Evolutionary conservation across 2,113 vertebrate genomes (phyloP).

Genomic region (Nesoenas mayeri): DNA sequence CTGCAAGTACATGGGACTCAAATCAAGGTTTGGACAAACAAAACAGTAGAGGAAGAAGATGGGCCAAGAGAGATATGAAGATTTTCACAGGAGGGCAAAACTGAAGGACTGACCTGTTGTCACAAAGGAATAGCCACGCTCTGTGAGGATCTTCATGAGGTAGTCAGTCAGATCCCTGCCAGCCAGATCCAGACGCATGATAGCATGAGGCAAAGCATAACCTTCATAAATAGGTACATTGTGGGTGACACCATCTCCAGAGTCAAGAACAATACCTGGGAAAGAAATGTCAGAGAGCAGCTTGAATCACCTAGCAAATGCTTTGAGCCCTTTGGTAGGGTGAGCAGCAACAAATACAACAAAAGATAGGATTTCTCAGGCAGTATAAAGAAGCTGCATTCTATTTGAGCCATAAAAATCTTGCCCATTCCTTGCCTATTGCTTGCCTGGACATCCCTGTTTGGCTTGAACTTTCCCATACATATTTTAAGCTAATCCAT

Average conservation of each 20-base stretch:
- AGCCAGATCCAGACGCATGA: constrained; percentile 87
- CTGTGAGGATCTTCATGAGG: constrained; percentile 97
- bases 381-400: neutral
- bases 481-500: neutral
- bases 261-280: constrained; percentile 94
- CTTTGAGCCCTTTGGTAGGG: neutral
- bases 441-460: neutral
- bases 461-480: neutral
- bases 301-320: neutral
- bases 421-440: neutral
- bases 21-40: constrained; percentile 17
- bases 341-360: neutral
- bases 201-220: constrained; percentile 85
- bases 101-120: constrained; percentile 83
- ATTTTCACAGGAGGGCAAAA: neutral
- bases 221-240: constrained; percentile 89
- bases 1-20: constrained; percentile 65
- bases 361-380: neutral
- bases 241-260: constrained; percentile 88
- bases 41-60: neutral
- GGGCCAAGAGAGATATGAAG: neutral
- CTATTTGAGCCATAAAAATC: neutral
- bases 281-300: neutral
- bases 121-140: constrained; percentile 95
- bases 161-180: constrained; percentile 95